Base-by-base conservation (phyloP, 2,888 invertebrate species). In the Sarcophaga carnaria region DNA sequence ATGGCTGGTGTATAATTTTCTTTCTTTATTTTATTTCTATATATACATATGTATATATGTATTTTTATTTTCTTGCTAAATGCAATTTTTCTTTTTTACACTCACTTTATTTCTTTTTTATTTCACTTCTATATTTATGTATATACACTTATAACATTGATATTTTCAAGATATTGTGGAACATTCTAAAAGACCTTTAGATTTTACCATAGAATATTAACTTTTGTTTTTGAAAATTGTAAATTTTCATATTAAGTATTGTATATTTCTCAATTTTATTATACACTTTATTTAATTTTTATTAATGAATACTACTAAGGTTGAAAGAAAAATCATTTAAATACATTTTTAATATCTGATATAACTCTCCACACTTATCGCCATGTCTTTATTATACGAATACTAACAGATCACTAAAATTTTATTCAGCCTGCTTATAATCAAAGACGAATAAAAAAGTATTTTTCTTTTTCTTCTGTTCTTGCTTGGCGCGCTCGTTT, bases 371-470 rank as follows among this genome's bases (percentile, higher is more conserved):
- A 27, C 54, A 17, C 10, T 45, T 4, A 20, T 37, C 17, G 12
- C 22, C 49, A 71, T 22, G 62, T 72, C 84, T 84, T 67, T 54
- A 20, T 76, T 76, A 64, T 82, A 69, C 69, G 79, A 84, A 84
- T 75, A 87, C 76, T 84, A 69, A 25, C 72, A 81, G 84, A 87
- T 87, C 84, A 87, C 87, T 87, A 63, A 84, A 81, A 59, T 54
- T 11, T 45, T 67, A 76, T 80, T 83, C 80, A 59, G 71, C 69
- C 17, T 17, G 14, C 12, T 14, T 62, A n/a, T 62, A n/a, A 45
- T 45, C 66, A 77, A 37, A 27, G 27, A 25, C 54, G 37, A 17
- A 67, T 47, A 17, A 45, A 45, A 64, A 69, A 59, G 62, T 67
- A 54, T 59, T 81, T 66, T 72, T 81, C 60, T 63, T 67, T 20